These are phyloP conservation scores for Parascotia fuliginaria DNA, from an alignment of 2,888 invertebrate species.

Conservation along the genomic window DNA sequence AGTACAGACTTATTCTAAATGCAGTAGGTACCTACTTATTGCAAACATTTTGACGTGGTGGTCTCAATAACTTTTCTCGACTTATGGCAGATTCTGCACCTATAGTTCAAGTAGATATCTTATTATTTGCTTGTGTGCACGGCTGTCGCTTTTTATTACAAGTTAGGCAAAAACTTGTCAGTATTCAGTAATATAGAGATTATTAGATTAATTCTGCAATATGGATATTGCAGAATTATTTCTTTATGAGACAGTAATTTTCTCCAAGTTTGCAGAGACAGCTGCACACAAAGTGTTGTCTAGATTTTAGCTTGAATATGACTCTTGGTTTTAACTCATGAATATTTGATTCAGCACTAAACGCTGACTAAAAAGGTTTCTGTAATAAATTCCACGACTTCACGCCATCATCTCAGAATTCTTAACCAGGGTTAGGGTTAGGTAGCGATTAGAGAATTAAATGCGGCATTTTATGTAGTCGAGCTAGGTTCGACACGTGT, in stretches of 20 bases:
- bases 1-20: conserved; percentile 26
- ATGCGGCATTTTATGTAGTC: conserved; percentile 62
- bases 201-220: no score
- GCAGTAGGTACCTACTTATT: conserved; percentile 30
- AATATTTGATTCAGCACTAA: conserved; percentile 1
- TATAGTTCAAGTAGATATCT: no score
- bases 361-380: conserved; percentile 4
- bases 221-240: no score
- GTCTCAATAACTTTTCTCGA: no score
- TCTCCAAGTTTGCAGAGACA: no score
- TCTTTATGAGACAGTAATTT: no score
- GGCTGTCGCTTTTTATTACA: no score
- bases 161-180: no score
- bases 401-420: conserved; percentile 47
- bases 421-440: conserved; percentile 46
- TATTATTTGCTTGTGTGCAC: no score
- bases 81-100: no score
- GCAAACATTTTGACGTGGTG: not conserved
- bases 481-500: conserved; percentile 70
- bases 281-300: no score
- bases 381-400: conserved; percentile 54
- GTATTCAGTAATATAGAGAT: no score
- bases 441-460: conserved; percentile 56
- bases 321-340: not conserved
- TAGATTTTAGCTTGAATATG: not conserved